phyloP scores from a whole-genome alignment of 2,888 invertebrate genomes.

The Lithodes maja region DNA sequence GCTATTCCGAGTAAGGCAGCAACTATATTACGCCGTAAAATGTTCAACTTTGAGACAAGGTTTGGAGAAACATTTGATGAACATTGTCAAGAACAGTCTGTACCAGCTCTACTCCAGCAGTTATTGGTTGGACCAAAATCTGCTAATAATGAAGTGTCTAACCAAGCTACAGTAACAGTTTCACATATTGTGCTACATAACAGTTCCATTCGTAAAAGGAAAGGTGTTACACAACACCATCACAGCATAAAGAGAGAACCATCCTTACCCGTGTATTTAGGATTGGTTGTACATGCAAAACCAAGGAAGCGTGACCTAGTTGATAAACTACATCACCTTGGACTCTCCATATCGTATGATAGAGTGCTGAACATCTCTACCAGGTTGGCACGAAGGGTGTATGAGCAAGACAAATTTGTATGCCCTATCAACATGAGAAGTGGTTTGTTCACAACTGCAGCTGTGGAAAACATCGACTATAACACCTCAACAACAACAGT shows the following conservation, averaged over 20 bases:
- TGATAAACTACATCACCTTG: too few species aligned
- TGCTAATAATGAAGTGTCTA: conserved; percentile 6
- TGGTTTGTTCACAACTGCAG: too few species aligned
- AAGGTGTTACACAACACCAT: not conserved
- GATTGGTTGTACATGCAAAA: too few species aligned
- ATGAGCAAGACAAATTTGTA: too few species aligned
- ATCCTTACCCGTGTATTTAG: not conserved
- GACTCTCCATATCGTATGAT: too few species aligned
- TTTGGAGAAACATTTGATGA: conserved; percentile 17
- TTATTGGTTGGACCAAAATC: conserved; percentile 15
- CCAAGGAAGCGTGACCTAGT: too few species aligned
- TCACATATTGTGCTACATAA: conserved; percentile 24
- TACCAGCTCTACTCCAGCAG: conserved; percentile 17
- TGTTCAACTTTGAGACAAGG: conserved; percentile 6
- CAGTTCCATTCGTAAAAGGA: conserved; percentile 1
- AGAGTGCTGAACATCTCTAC: too few species aligned
- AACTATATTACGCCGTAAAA: not conserved
- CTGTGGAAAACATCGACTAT: too few species aligned
- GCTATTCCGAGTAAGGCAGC: too few species aligned
- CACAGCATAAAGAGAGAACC: conserved; percentile 1
- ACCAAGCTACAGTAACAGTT: conserved; percentile 6
- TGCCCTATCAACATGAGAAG: too few species aligned
- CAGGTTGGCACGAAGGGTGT: too few species aligned
- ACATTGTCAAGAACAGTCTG: conserved; percentile 6
- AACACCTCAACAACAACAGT: too few species aligned